These are phyloP conservation scores for Thermophis baileyi DNA, from an alignment of 2,113 vertebrate species.

Conservation along the genomic window DNA sequence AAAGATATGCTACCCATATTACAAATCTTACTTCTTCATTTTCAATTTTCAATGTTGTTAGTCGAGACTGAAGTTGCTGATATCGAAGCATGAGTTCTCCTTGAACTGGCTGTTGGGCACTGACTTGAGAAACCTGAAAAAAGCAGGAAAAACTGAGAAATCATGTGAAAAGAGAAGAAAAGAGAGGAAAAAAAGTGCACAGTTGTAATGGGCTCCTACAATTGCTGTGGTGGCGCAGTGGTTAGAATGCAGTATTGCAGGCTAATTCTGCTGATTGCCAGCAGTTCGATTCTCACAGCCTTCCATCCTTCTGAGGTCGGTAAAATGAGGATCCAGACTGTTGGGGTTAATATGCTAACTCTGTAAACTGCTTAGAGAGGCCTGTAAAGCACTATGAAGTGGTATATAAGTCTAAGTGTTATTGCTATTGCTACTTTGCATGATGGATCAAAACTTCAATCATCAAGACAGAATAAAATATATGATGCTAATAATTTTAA, in stretches of 20 bases:
- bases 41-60: slow-evolving; percentile 94
- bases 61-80: slow-evolving; percentile 93
- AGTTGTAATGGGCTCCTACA: neutral
- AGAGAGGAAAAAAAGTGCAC: rapidly evolving
- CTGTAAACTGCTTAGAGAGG: neutral
- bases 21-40: slow-evolving; percentile 88
- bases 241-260: neutral
- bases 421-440: neutral
- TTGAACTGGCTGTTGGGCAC: slow-evolving; percentile 90
- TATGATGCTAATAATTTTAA: neutral
- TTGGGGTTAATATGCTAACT: neutral
- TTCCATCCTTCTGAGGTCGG: neutral
- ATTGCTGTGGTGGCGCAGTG: neutral
- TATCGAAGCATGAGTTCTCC: slow-evolving; percentile 91
- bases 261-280: neutral
- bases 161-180: slow-evolving; percentile 14
- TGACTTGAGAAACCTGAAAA: slow-evolving; percentile 89
- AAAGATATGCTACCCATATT: neutral
- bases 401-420: neutral
- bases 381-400: neutral
- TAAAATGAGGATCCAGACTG: neutral
- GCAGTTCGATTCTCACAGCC: neutral
- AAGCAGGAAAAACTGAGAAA: slow-evolving; percentile 43
- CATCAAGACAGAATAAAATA: slow-evolving; percentile 15
- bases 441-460: neutral